Percentiles rank a stretch among this genome's conserved stretches.
phyloP scores from a whole-genome alignment of 2,888 invertebrate species.

The Harpalus rufipes region DNA sequence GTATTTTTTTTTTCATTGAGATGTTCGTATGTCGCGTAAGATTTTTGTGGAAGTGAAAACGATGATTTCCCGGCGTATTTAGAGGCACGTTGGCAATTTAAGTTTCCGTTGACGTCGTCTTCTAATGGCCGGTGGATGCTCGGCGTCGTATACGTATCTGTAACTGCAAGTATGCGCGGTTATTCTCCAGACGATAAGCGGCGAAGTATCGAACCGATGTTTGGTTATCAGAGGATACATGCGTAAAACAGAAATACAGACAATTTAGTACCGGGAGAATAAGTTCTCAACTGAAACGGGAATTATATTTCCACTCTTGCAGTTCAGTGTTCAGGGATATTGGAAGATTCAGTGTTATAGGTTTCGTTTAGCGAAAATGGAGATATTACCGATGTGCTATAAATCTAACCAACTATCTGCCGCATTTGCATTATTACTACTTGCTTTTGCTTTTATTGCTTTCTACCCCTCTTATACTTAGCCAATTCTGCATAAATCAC shows the following conservation, averaged over 20 bases:
- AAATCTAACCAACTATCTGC: constrained; percentile 7
- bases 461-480: background rate
- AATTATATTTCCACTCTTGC: constrained; percentile 49
- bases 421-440: constrained; percentile 16
- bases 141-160: background rate
- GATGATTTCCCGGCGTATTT: constrained; percentile 47
- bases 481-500: constrained; percentile 1
- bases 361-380: constrained; percentile 48
- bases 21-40: no score
- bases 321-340: constrained; percentile 8
- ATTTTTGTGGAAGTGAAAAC: constrained; percentile 4
- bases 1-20: no score
- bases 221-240: constrained; percentile 50
- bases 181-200: constrained; percentile 11
- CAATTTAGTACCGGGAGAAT: constrained; percentile 40
- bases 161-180: constrained; percentile 26
- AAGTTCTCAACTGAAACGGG: constrained; percentile 48
- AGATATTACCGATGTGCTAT: constrained; percentile 37
- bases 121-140: constrained; percentile 25
- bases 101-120: constrained; percentile 37
- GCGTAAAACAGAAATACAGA: constrained; percentile 54
- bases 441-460: constrained; percentile 6
- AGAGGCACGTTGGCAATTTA: constrained; percentile 25
- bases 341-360: constrained; percentile 46
- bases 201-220: constrained; percentile 35